Conservation (phyloP, 2,797 vertebrate genomes). For the Botia almorhae region DNA sequence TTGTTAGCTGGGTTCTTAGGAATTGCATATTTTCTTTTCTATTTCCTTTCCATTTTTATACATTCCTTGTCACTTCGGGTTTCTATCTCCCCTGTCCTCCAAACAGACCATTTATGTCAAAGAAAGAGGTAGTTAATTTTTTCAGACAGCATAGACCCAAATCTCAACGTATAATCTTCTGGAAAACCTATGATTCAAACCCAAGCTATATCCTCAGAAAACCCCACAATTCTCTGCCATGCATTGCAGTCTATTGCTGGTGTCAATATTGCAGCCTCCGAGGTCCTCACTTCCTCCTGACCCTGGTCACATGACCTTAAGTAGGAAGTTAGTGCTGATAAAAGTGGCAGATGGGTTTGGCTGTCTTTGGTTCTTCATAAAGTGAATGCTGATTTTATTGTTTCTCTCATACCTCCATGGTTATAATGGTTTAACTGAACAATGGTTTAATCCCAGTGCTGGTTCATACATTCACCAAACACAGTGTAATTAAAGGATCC, state of each 20-base stretch:
- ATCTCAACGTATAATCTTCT: constrained; percentile 48
- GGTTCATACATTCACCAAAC: constrained; percentile 59
- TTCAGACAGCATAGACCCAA: constrained; percentile 36
- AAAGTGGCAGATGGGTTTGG: constrained; percentile 61
- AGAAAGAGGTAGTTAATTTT: constrained; percentile 30
- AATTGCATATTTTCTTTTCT: constrained; percentile 9
- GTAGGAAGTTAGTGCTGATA: constrained; percentile 54
- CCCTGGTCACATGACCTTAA: constrained; percentile 66
- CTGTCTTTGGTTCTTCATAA: constrained; percentile 61
- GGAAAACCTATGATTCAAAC: constrained; percentile 47
- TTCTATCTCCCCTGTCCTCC: constrained; percentile 16
- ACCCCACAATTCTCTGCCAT: constrained; percentile 38
- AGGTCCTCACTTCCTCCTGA: constrained; percentile 68
- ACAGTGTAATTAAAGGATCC: constrained; percentile 66
- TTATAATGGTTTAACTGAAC: constrained; percentile 66
- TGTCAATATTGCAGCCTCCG: constrained; percentile 57
- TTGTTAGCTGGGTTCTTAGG: not conserved
- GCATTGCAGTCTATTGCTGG: constrained; percentile 20
- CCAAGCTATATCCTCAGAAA: constrained; percentile 35
- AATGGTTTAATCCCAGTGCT: constrained; percentile 63
- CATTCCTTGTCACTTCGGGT: constrained; percentile 39
- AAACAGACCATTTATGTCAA: constrained; percentile 23
- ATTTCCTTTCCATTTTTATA: constrained; percentile 18
- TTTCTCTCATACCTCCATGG: constrained; percentile 50
- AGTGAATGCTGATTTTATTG: constrained; percentile 56